Conservation (phyloP, 2,797 vertebrate genomes). For the Gymnopithys bicolor region DNA sequence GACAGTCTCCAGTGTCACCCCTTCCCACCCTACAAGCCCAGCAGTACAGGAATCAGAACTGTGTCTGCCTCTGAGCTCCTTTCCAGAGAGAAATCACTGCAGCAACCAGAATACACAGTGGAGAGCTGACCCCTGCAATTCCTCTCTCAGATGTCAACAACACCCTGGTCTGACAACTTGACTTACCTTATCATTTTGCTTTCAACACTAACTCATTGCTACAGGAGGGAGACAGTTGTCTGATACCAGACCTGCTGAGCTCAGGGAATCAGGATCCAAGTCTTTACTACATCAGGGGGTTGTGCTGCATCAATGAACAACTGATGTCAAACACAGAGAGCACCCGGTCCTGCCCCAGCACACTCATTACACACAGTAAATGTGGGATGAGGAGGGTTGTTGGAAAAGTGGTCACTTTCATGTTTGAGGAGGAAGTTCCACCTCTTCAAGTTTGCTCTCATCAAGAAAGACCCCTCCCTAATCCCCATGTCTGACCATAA, state of each 20-base stretch:
- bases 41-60: background rate
- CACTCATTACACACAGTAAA: rapidly evolving
- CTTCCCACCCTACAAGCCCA: background rate
- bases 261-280: background rate
- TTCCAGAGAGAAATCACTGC: background rate
- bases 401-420: background rate
- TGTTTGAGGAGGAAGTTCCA: background rate
- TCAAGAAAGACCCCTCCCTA: too few species aligned
- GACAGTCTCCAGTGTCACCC: background rate
- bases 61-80: background rate
- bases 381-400: rapidly evolving
- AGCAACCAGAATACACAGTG: background rate
- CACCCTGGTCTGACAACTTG: background rate
- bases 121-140: background rate
- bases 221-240: background rate
- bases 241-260: background rate
- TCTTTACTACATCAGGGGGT: background rate
- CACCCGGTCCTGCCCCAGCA: rapidly evolving
- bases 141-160: background rate
- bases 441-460: background rate
- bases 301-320: background rate
- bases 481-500: rapidly evolving
- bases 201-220: background rate
- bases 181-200: background rate
- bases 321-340: background rate